Evolutionary conservation across 2,888 invertebrate genomes (phyloP).

Genomic region (Cryptops parisi): DNA sequence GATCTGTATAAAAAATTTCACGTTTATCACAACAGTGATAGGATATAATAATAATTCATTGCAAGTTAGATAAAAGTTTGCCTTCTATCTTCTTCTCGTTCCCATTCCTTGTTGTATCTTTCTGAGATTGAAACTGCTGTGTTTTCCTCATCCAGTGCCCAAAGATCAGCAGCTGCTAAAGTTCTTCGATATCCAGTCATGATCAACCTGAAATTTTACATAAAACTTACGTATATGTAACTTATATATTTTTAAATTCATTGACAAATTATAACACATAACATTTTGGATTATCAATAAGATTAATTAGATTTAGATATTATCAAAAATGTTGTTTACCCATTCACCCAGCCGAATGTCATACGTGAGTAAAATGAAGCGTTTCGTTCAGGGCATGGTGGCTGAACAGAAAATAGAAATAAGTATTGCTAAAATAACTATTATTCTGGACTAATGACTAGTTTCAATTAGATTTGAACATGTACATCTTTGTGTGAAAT

Average conservation of each 20-base stretch:
- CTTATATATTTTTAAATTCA: background rate
- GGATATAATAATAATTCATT: too few species aligned
- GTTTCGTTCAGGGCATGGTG: slow-evolving; percentile 6
- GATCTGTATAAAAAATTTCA: background rate
- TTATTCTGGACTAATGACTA: too few species aligned
- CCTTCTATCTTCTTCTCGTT: slow-evolving; percentile 2
- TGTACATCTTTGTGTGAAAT: too few species aligned
- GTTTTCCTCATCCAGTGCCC: slow-evolving; percentile 9
- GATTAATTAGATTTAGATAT: background rate
- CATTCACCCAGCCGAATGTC: slow-evolving; percentile 5
- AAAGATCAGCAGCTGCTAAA: slow-evolving; percentile 1
- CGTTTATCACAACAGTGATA: background rate
- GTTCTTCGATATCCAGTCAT: slow-evolving; percentile 6
- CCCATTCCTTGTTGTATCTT: slow-evolving; percentile 3
- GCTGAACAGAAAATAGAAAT: background rate
- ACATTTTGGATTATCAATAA: background rate
- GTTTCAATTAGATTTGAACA: too few species aligned
- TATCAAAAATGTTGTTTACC: background rate
- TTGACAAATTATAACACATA: background rate
- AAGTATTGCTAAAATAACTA: too few species aligned
- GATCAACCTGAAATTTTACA: slow-evolving; percentile 6
- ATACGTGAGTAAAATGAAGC: slow-evolving; percentile 9
- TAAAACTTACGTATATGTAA: background rate
- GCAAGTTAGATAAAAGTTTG: background rate
- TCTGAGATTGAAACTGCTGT: background rate